These are phyloP conservation scores for Coleophora flavipennella DNA, from an alignment of 2,888 invertebrate species.

Conservation along the genomic window DNA sequence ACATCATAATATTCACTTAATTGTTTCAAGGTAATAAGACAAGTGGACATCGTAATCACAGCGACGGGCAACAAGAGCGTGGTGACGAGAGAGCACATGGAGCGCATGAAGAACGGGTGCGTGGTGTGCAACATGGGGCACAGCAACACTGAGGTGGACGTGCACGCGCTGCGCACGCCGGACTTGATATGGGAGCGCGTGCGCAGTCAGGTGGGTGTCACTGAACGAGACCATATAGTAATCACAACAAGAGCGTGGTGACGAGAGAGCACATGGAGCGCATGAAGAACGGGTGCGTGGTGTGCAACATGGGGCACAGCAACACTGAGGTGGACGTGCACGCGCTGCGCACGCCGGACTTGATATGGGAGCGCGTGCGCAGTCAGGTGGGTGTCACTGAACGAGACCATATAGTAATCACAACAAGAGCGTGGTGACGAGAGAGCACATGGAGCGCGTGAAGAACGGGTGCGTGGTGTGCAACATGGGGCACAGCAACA, in stretches of 20 bases:
- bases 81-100: conserved; percentile 95
- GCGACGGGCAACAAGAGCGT: conserved; percentile 98
- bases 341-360: conserved; percentile 90
- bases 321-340: conserved; percentile 95
- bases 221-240: not conserved
- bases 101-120: conserved; percentile 96
- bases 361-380: too few species aligned
- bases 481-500: too few species aligned
- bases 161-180: conserved; percentile 92
- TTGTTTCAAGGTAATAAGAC: conserved; percentile 81
- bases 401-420: too few species aligned
- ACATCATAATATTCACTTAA: not conserved
- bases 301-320: conserved; percentile 98
- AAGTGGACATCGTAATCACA: conserved; percentile 96
- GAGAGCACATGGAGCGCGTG: too few species aligned
- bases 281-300: conserved; percentile 95
- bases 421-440: too few species aligned
- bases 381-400: too few species aligned
- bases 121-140: conserved; percentile 98
- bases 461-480: too few species aligned
- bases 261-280: conserved; percentile 96
- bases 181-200: conserved; percentile 98
- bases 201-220: conserved; percentile 79
- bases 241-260: conserved; percentile 95
- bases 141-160: conserved; percentile 94